Base-by-base conservation (phyloP, 35 echinoderm and acorn worm genomes). In the Nesometra sesokonis region DNA sequence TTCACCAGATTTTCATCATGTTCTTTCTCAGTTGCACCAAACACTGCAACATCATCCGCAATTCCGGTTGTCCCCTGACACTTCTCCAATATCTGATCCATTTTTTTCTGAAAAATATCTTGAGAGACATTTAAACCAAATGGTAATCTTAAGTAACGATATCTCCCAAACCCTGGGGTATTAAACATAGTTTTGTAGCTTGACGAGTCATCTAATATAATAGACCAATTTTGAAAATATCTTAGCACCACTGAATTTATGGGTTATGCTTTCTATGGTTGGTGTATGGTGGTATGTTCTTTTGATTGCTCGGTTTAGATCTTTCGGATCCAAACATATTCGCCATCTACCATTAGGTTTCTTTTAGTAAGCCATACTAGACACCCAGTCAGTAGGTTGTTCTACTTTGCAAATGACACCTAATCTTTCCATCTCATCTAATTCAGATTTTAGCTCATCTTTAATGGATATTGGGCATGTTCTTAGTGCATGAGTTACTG, bases 11-110 rank as follows among this genome's bases (percentile, higher is more conserved):
- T 78, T 76, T 83, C 30, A 39, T 13, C 81, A 46, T 83, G 47
- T 11, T n/a, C n/a, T n/a, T n/a, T n/a, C n/a, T n/a, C n/a, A n/a
- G n/a, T n/a, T n/a, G n/a, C n/a, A n/a, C 85, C 30, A 30, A 83
- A 84, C 27, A 88, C 85, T 47, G 17, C 43, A 23, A 91, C 31
- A 40, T 95, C 90, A 77, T 92, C 82, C 0, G 93, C 93, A 31
- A 95, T 96, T 34, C 84, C 83, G 27, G 87, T 40, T 0, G 93
- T 87, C 1, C 93, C 93, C 0, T 89, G 83, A 46, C 93, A 95
- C 5, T 87, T 76, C 34, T 77, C 5, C 0, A 81, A 37, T 4
- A 85, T 87, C 78, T 90, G 77, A 31, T 93, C 88, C 17, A 87
- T 93, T 7, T 77, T 38, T 37, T 82, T n/a, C n/a, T 91, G 90